Percentiles rank a stretch among this genome's conserved stretches.
phyloP scores from a whole-genome alignment of 2,113 vertebrate genomes.

The Gymnobelideus leadbeateri region DNA sequence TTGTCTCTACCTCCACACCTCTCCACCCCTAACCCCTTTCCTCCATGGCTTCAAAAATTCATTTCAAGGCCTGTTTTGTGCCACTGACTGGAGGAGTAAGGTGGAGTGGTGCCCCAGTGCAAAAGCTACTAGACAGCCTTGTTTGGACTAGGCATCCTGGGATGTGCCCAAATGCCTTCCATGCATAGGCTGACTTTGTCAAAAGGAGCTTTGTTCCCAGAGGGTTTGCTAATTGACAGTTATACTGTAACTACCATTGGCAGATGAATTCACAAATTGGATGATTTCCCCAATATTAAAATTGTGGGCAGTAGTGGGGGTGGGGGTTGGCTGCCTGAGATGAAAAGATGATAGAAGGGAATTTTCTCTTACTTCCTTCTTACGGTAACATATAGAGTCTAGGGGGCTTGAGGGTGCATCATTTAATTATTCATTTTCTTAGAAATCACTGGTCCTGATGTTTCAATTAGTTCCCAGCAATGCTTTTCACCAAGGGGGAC shows the following conservation, averaged over 20 bases:
- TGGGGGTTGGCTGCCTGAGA: background rate
- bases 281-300: background rate
- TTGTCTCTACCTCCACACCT: background rate
- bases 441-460: background rate
- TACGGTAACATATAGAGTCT: background rate
- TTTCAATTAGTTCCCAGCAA: conserved; percentile 11
- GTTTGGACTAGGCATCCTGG: background rate
- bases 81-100: background rate
- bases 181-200: background rate
- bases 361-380: conserved; percentile 10
- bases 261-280: background rate
- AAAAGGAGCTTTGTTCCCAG: background rate
- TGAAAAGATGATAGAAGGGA: background rate
- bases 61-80: background rate
- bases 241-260: background rate
- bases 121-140: background rate
- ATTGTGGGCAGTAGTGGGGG: background rate
- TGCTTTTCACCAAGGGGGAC: background rate
- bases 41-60: background rate
- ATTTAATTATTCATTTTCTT: conserved; percentile 1
- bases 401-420: background rate
- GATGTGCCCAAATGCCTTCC: background rate
- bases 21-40: background rate
- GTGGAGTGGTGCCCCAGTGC: background rate
- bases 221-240: background rate